Evolutionary conservation across 2,888 invertebrate genomes (phyloP), one percentile per base, ranked within the genome.

Genomic region (Biston betularia): DNA sequence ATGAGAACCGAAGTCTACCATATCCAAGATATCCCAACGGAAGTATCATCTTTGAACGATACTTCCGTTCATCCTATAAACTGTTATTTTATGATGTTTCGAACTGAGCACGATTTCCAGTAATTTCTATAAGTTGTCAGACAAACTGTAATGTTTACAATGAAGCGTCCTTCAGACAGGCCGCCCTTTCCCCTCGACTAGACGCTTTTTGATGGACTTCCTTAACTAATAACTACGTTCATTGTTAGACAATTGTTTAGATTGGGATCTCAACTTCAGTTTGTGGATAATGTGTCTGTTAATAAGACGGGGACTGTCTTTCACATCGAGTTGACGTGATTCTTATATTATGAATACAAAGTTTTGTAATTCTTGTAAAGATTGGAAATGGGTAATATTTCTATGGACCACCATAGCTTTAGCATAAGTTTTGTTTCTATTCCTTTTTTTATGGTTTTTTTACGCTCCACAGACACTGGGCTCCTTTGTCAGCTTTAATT

Each of bases 241-340:
- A 62, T 69, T 65, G 65, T 69, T 42, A 33, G 46, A 24, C 57
- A 52, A 38, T 53, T 59, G 67, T 63, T 68, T 66, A 66, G 66
- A 66, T 66, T 62, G 66, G 42, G 57, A 67, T 67, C 67, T 48
- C 15, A 9, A 40, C n/a, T 40, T 34, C 49, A 52, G 44, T 34
- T 45, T 14, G 34, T 15, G 57, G 48, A 40, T 49, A 49, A 58
- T 58, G 58, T 58, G 49, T 58, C 58, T 40, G 38, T 58, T 48
- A 58, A 48, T 58, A 38, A 48, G 12, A 42, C 33, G n/a, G 42
- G 33, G 40, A 49, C 38, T 12, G 24, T 12, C n/a, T 42, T 40
- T 42, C 33, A 33, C 12, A 15, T 44, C 5, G 2, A 44, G 11
- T 8, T 44, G 24, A 12, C 11, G 5, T 5, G 11, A 44, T 44